Percentiles rank a stretch among this genome's conserved stretches.
These are phyloP conservation scores for Alauda arvensis DNA, from an alignment of 2,797 vertebrate genomes.

Conservation along the genomic window DNA sequence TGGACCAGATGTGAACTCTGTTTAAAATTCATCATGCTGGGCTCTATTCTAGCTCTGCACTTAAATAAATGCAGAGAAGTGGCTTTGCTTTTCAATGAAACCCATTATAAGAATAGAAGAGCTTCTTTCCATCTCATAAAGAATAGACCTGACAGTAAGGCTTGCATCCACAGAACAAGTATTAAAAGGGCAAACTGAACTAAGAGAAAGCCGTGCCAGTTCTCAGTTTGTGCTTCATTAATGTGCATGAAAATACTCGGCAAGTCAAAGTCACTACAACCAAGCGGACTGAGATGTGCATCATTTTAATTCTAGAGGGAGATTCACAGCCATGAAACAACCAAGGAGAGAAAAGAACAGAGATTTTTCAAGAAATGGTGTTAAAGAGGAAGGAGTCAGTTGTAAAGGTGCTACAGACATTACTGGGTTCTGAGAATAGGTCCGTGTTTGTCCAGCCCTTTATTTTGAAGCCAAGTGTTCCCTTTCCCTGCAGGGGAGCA, in stretches of 20 bases:
- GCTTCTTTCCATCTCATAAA: slow-evolving; percentile 38
- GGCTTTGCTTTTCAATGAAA: slow-evolving; percentile 56
- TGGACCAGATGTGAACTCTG: slow-evolving; percentile 71
- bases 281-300: neutral
- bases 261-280: neutral
- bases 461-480: neutral
- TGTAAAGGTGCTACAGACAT: neutral
- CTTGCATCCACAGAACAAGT: slow-evolving; percentile 4
- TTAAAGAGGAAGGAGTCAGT: neutral
- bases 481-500: neutral
- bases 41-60: slow-evolving; percentile 45
- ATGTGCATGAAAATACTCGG: slow-evolving; percentile 24
- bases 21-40: slow-evolving; percentile 68
- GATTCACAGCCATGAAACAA: neutral
- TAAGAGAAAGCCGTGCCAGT: neutral
- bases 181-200: slow-evolving; percentile 31
- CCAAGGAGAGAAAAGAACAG: neutral
- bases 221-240: slow-evolving; percentile 25
- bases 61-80: slow-evolving; percentile 64
- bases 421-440: neutral
- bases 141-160: slow-evolving; percentile 39
- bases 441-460: neutral
- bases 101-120: slow-evolving; percentile 42
- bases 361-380: neutral
- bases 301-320: slow-evolving; percentile 2